A percentile compares a stretch with the other conserved stretches of the same genome.
Conservation (phyloP, 2,113 vertebrate genomes). For the Ifrita kowaldi region DNA sequence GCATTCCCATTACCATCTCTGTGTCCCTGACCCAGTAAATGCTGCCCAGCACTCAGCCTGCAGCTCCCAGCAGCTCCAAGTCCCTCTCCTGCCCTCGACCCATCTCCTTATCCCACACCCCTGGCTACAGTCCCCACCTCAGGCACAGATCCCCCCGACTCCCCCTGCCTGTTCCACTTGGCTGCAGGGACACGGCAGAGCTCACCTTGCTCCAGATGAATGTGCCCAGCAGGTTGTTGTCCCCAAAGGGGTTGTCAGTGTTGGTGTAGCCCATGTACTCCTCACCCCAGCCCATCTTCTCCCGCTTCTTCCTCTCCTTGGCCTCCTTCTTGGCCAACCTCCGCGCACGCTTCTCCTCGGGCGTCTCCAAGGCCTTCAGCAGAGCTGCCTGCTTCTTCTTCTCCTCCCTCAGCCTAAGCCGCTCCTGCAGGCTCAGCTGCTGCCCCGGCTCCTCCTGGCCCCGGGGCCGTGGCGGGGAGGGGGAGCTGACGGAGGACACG, state of each 20-base stretch:
- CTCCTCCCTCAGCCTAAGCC: slow-evolving; percentile 69
- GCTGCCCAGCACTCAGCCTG: not conserved
- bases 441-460: slow-evolving; percentile 39
- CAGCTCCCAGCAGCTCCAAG: not conserved
- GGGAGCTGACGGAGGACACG: slow-evolving; percentile 72
- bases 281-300: slow-evolving; percentile 99
- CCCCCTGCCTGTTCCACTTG: rapidly evolving
- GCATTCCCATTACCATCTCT: rapidly evolving
- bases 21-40: not conserved
- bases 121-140: too few relatives aligned
- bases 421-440: slow-evolving; percentile 71
- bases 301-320: slow-evolving; percentile 93
- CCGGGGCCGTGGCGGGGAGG: not conserved
- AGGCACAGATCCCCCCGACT: not conserved
- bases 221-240: slow-evolving; percentile 94
- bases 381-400: slow-evolving; percentile 81
- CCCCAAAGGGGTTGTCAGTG: slow-evolving; percentile 95
- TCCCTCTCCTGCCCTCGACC: not conserved
- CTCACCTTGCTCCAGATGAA: slow-evolving; percentile 98
- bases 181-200: not conserved
- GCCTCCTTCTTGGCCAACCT: slow-evolving; percentile 93
- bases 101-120: rapidly evolving
- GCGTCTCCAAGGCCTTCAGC: slow-evolving; percentile 93
- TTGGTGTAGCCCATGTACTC: slow-evolving; percentile 99
- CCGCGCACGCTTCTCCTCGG: slow-evolving; percentile 92